Conservation (phyloP, 2,113 vertebrate species). For the Platysternon megacephalum region DNA sequence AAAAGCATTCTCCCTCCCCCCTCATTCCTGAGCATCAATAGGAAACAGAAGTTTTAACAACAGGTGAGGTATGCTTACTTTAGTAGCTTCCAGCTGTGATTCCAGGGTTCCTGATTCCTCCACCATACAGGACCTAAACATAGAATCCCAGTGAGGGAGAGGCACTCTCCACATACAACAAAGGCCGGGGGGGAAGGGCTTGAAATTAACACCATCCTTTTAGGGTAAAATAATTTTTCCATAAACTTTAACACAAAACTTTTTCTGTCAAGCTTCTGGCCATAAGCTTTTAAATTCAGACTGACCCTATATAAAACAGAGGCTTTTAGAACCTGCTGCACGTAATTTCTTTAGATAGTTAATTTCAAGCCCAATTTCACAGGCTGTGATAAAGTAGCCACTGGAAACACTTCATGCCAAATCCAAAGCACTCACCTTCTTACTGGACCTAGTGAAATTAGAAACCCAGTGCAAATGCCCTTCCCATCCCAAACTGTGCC, state of each 20-base stretch:
- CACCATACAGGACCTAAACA: constrained; percentile 97
- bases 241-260: not conserved
- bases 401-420: constrained; percentile 54
- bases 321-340: not conserved
- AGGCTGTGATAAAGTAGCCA: constrained; percentile 42
- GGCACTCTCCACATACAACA: not conserved
- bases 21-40: not conserved
- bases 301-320: constrained; percentile 21
- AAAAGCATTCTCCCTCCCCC: not conserved
- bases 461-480: not conserved
- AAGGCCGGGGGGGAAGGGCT: constrained; percentile 6
- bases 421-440: constrained; percentile 36
- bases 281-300: not conserved
- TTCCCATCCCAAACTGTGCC: constrained; percentile 28
- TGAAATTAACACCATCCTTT: constrained; percentile 47
- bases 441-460: not conserved
- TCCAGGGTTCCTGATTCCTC: constrained; percentile 97
- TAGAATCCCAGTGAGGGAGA: constrained; percentile 61
- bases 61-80: constrained; percentile 78
- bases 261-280: not conserved
- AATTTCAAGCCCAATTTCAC: constrained; percentile 57
- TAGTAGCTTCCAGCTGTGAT: constrained; percentile 97
- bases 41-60: not conserved
- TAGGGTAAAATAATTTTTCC: not conserved
- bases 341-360: not conserved